These are phyloP conservation scores for Andrena fulva DNA, from an alignment of 2,888 invertebrate species.

Conservation along the genomic window DNA sequence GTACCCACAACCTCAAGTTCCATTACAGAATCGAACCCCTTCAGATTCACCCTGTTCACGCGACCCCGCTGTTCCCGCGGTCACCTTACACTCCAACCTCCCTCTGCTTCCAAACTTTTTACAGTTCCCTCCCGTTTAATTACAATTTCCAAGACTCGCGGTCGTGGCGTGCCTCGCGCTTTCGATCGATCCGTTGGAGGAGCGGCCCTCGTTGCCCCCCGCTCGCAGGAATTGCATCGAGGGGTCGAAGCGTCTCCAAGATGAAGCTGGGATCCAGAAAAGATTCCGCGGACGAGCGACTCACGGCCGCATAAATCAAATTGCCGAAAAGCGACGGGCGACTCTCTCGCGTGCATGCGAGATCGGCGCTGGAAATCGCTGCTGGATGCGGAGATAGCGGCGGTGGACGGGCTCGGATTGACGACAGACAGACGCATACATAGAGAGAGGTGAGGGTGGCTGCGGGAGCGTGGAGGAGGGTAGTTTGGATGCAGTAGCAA, in stretches of 20 bases:
- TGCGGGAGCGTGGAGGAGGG: constrained; percentile 54
- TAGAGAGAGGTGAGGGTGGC: background rate
- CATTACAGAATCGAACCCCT: background rate
- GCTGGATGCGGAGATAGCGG: background rate
- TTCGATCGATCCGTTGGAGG: constrained; percentile 28
- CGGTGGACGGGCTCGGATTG: constrained; percentile 23
- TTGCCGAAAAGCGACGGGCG: constrained; percentile 59
- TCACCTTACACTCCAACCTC: background rate
- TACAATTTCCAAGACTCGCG: background rate
- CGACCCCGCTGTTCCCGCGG: background rate
- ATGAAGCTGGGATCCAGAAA: constrained; percentile 31
- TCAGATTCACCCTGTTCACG: background rate
- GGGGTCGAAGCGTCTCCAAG: constrained; percentile 2
- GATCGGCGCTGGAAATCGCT: constrained; percentile 39
- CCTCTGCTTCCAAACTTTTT: background rate
- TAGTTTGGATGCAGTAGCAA: constrained; percentile 75
- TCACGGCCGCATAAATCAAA: constrained; percentile 56
- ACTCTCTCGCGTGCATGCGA: constrained; percentile 47
- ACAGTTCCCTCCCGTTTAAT: background rate
- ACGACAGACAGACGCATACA: constrained; percentile 22
- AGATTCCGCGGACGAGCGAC: constrained; percentile 21
- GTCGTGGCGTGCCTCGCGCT: background rate
- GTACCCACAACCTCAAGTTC: background rate
- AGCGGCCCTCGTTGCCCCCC: constrained; percentile 16
- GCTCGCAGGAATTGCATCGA: constrained; percentile 35